A percentile compares a stretch with the other conserved stretches of the same genome.
Conservation (phyloP, 2,888 invertebrate species). For the Temnothorax rugatulus region DNA sequence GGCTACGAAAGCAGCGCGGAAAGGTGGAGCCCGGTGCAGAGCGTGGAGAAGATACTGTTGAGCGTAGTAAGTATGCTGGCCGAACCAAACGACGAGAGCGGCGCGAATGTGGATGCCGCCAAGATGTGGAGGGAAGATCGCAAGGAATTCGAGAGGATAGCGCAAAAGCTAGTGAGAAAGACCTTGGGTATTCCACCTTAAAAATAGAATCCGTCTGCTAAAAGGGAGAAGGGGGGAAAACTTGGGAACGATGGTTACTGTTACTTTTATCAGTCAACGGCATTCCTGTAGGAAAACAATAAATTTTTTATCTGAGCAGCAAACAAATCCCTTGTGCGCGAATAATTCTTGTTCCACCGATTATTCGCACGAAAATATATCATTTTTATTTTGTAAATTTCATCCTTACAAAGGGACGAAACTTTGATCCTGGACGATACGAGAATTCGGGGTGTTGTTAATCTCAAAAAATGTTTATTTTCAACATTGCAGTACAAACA, state of each 20-base stretch:
- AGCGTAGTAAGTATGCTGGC: constrained; percentile 99
- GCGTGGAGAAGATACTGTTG: constrained; percentile 99
- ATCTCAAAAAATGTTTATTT: constrained; percentile 80
- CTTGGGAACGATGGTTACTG: not conserved
- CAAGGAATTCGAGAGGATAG: constrained; percentile 96
- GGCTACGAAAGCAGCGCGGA: constrained; percentile 99
- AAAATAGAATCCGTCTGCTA: constrained; percentile 54
- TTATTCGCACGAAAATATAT: not conserved
- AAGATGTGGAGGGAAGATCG: constrained; percentile 99
- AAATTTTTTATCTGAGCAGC: constrained; percentile 54
- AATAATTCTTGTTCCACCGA: not conserved
- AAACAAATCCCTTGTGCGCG: not conserved
- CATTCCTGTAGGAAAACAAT: constrained; percentile 48
- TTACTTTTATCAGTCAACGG: constrained; percentile 45
- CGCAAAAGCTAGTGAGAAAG: constrained; percentile 96
- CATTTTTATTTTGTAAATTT: not conserved
- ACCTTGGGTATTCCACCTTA: constrained; percentile 92
- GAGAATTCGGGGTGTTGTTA: constrained; percentile 38
- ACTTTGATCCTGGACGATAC: not conserved
- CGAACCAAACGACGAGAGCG: constrained; percentile 99
- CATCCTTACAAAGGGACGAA: not conserved
- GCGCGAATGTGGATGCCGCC: constrained; percentile 99
- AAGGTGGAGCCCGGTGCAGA: constrained; percentile 99
- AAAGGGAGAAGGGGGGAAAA: not conserved
- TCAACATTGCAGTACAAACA: constrained; percentile 82